Evolutionary conservation across 2,113 vertebrate genomes (phyloP), one percentile per base, ranked within the genome.

Genomic region (Ictalurus furcatus): DNA sequence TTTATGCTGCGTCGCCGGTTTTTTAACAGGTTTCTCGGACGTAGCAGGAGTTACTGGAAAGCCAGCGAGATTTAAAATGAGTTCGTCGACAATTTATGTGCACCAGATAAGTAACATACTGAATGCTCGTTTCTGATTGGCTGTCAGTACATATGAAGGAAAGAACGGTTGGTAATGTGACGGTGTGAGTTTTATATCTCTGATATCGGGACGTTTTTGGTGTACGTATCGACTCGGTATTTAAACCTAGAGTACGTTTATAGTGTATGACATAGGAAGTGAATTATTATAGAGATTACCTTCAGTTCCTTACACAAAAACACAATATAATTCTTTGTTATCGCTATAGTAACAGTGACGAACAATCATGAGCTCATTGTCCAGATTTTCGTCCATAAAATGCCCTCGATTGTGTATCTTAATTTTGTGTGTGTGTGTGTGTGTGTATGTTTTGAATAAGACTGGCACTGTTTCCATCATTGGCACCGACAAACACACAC

Each of bases 341-440:
- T 67, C 11, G 11, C 25, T n/a, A 1, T 25, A 65, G n/a, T 13
- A 67, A 13, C 2, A 13, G 63, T 0, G 63, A 28, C 23, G 59
- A 61, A n/a, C 25, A 67, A 65, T 28, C 11, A 9, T 9, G 63
- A 4, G 67, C 28, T 14, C n/a, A 69, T 4, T 85, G 86, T 92
- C 88, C 58, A 52, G 4, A 80, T 63, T 88, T 40, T 54, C 79
- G 21, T 85, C 44, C 80, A 65, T 73, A 30, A 88, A 30, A 59
- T 44, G 59, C 37, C 88, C 87, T 65, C 73, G 90, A 88, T 89
- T 90, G 90, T 90, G 8, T 34, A 71, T 48, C 59, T 89, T 82
- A 63, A 91, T 91, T 80, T 52, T 79, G 40, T 30, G n/a, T 34
- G 73, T 73, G 34, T 73, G 71, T 44, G 69, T 73, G 19, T 7